Base-by-base conservation (phyloP, 2,888 invertebrate genomes). In the Campaea margaritaria region DNA sequence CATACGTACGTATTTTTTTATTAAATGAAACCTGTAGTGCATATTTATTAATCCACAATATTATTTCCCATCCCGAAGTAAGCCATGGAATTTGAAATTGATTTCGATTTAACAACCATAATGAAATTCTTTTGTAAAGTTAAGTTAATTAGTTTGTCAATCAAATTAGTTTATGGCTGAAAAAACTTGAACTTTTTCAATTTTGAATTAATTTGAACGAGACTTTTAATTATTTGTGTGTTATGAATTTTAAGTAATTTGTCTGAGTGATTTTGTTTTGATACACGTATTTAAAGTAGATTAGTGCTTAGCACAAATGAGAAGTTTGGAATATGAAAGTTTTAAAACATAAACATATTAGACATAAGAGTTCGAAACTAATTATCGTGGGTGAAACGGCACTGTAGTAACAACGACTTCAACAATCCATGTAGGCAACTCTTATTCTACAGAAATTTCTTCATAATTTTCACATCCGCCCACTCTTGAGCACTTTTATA, bases 121-220 rank as follows among this genome's bases (percentile, higher is more conserved):
- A 5, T 11, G 8, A 34, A 34, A 34, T 34, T n/a, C 12, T 21
- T 21, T 21, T 14, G 11, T n/a, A 4, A 21, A 44, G 14, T 14
- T 21, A n/a, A 46, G 41, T 41, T 57, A 43, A 48, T 49, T 43
- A 44, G 14, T 36, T 56, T 45, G 56, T 50, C 56, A 31, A 44
- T 56, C 56, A 50, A 50, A 45, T 56, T 49, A 49, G 45, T 38
- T 44, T 38, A 56, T 31, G 44, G 36, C 21, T 56, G 49, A 39
- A 39, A 13, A 43, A 39, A 44, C 21, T 12, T 39, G 2, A 50
- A 49, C 44, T 56, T 50, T 56, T 49, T 56, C 44, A 56, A 49
- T 56, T 50, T 49, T 39, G 45, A 49, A 39, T 56, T 50, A 31
- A 45, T 56, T 49, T 49, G 11, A 43, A 28, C 38, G 12, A 36